Conservation (phyloP, 2,113 vertebrate genomes). For the Deroptyus accipitrinus region DNA sequence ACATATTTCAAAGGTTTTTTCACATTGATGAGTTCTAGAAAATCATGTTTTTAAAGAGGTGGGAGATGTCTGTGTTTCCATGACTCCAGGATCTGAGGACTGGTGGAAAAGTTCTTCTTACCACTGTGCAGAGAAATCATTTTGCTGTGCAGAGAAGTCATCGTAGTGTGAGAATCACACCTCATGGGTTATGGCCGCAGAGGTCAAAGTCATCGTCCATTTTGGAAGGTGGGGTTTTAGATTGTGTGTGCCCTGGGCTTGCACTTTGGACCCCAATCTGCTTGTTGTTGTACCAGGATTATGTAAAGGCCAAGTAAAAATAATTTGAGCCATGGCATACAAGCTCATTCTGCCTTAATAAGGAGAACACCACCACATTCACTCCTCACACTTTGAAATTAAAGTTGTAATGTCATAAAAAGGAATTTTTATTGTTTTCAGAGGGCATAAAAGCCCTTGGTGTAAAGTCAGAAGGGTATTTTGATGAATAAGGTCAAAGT, state of each 20-base stretch:
- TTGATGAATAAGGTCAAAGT: slow-evolving; percentile 61
- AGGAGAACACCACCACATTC: slow-evolving; percentile 35
- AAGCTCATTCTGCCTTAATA: slow-evolving; percentile 38
- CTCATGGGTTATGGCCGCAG: background rate
- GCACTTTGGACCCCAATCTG: slow-evolving; percentile 41
- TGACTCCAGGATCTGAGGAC: background rate
- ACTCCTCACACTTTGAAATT: slow-evolving; percentile 60
- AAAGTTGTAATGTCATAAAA: slow-evolving; percentile 63
- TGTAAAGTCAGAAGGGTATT: slow-evolving; percentile 49
- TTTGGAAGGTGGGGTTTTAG: slow-evolving; percentile 55
- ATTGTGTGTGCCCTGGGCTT: background rate
- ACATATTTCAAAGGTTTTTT: background rate
- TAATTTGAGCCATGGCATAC: background rate
- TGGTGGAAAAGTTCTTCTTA: background rate
- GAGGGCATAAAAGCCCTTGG: slow-evolving; percentile 42
- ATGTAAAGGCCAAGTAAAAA: slow-evolving; percentile 21
- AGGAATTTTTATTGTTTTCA: slow-evolving; percentile 60
- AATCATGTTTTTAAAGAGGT: background rate
- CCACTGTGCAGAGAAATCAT: fast-evolving
- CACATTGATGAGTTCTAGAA: background rate
- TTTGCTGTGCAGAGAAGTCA: fast-evolving
- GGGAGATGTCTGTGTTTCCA: fast-evolving
- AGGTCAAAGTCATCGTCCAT: slow-evolving; percentile 43
- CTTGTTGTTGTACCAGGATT: slow-evolving; percentile 9
- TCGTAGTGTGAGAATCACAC: fast-evolving